Evolutionary conservation across 2,888 invertebrate species (phyloP), one percentile per base, ranked within the genome.

Genomic region (Tenthredo mesomela): DNA sequence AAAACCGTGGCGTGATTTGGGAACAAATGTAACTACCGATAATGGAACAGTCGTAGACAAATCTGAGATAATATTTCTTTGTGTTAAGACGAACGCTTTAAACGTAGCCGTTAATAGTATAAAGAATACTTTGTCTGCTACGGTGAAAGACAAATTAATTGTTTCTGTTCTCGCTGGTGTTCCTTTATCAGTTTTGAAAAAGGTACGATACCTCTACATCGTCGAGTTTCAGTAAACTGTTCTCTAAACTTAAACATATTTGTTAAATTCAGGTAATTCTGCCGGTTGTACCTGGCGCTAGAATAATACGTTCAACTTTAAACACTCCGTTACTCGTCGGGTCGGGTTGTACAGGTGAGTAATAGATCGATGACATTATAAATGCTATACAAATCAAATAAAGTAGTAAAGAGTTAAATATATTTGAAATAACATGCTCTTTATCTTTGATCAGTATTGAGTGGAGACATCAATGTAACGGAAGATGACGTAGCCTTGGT

Each of bases 151-250:
- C 86, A 95, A 96, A 88, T 90, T 97, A 77, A 95, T 97, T 90
- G 95, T 98, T 5, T 98, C 98, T 5, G 96, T 98, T 90, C 93
- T 98, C 91, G 97, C 97, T 85, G 98, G 98, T 25, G 94, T 96
- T 40, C 95, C 94, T 65, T 92, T 97, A 54, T 92, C 94, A 58
- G 93, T 94, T 15, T 91, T 98, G 82, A 95, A 96, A 91, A 93
- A 95, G 93, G 96, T 95, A 91, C 88, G 25, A 33, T n/a, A 10
- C 33, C 12, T 18, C 5, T 1, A 75, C 2, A 75, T 47, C 2
- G 10, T 43, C 2, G 15, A 54, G 40, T 43, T 75, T 29, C 12
- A 50, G 12, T 10, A 15, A 70, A 37, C 18, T 70, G 2, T 33
- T 10, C 70, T 61, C 61, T 37, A 58, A 15, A n/a, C 18, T 37